These are phyloP conservation scores for Synergus laeviventris DNA, from an alignment of 2,888 invertebrate genomes.

Conservation along the genomic window DNA sequence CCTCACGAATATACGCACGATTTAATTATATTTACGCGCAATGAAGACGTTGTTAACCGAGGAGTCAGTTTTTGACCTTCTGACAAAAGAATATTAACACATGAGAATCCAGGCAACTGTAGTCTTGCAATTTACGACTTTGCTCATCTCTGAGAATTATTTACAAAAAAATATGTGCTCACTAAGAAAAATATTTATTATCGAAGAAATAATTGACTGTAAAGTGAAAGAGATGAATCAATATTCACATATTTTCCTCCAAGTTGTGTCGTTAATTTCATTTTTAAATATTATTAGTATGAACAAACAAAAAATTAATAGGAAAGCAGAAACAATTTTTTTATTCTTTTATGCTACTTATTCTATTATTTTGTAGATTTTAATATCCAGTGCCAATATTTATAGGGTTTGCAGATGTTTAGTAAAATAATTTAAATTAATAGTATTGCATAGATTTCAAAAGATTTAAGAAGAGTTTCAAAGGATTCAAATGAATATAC, in stretches of 20 bases:
- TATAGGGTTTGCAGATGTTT: too few species aligned
- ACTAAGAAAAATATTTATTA: conserved; percentile 16
- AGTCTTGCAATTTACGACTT: conserved; percentile 6
- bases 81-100: conserved; percentile 24
- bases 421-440: too few species aligned
- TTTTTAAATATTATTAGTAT: too few species aligned
- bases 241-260: background rate
- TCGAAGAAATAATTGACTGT: background rate
- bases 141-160: conserved; percentile 5
- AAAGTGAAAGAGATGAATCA: conserved; percentile 1
- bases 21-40: conserved; percentile 25
- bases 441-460: too few species aligned
- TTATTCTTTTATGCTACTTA: too few species aligned
- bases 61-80: conserved; percentile 33
- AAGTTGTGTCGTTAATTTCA: too few species aligned
- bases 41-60: conserved; percentile 20
- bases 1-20: conserved; percentile 21
- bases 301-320: too few species aligned
- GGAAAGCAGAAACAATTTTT: too few species aligned
- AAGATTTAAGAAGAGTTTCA: too few species aligned
- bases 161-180: background rate
- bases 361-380: too few species aligned
- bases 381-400: too few species aligned
- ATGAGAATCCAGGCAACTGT: conserved; percentile 16
- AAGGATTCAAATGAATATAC: too few species aligned